Percentiles rank a stretch among this genome's conserved stretches.
Conservation (phyloP, 2,797 vertebrate species). For the Scyliorhinus canicula region DNA sequence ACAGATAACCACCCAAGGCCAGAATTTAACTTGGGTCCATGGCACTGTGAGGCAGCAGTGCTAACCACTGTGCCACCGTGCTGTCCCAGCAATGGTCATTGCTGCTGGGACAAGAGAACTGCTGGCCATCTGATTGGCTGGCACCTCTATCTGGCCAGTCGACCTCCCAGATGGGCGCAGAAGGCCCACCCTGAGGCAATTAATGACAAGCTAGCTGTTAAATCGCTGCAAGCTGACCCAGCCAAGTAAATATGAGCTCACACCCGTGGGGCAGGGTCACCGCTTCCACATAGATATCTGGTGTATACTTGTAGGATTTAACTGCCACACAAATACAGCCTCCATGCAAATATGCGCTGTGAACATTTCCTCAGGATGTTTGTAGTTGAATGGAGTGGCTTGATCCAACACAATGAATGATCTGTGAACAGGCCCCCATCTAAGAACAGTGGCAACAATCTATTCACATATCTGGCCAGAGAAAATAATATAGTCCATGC, state of each 20-base stretch:
- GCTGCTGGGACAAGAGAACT: background rate
- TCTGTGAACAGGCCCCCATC: background rate
- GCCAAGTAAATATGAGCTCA: background rate
- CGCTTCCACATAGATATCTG: too few relatives aligned
- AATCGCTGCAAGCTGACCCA: background rate
- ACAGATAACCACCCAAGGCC: too few relatives aligned
- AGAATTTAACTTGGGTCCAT: too few relatives aligned
- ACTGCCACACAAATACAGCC: background rate
- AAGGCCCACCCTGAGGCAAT: too few relatives aligned
- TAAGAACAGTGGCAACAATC: background rate
- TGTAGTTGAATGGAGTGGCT: background rate
- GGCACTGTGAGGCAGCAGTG: too few relatives aligned
- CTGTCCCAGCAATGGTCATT: too few relatives aligned
- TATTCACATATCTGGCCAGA: background rate
- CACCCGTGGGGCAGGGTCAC: too few relatives aligned
- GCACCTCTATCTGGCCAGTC: too few relatives aligned
- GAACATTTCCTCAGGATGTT: background rate
- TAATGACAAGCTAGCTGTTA: background rate
- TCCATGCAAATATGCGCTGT: background rate
- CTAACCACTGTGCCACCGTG: too few relatives aligned
- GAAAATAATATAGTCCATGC: background rate
- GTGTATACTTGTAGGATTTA: background rate
- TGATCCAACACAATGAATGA: background rate
- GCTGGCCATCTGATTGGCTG: background rate
- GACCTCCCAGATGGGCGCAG: too few relatives aligned